These are phyloP conservation scores for Invenusta paracnida DNA, from an alignment of 2,888 invertebrate genomes.

Conservation along the genomic window DNA sequence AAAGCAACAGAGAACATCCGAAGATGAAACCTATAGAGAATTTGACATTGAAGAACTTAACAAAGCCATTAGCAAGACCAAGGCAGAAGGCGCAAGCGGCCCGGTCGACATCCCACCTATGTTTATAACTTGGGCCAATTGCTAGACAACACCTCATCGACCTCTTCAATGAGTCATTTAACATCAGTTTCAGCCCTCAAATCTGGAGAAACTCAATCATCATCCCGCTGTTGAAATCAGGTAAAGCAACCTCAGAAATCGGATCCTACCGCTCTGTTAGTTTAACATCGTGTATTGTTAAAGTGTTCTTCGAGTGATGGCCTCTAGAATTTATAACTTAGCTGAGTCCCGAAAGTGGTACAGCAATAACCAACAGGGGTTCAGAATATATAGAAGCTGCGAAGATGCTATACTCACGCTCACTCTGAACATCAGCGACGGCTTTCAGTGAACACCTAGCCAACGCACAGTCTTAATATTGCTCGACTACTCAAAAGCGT, in stretches of 20 bases:
- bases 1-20: background rate
- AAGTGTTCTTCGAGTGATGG: background rate
- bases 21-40: background rate
- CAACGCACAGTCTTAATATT: background rate
- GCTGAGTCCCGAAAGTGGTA: background rate
- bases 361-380: slow-evolving; percentile 10
- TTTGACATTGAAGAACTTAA: background rate
- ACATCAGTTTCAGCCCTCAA: background rate
- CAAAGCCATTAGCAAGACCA: background rate
- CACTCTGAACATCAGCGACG: slow-evolving; percentile 4
- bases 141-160: too few species aligned
- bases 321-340: background rate
- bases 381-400: background rate
- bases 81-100: background rate
- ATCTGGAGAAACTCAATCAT: background rate
- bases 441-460: background rate
- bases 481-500: background rate
- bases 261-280: background rate
- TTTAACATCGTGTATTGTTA: background rate
- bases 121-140: too few species aligned
- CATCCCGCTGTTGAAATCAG: background rate
- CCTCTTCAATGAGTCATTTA: too few species aligned
- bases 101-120: background rate
- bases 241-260: background rate
- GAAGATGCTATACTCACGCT: background rate